Percentiles rank a stretch among this genome's conserved stretches.
Conservation (phyloP, 1,140 invertebrate genomes). For the Thaumetopoea pityocampa region DNA sequence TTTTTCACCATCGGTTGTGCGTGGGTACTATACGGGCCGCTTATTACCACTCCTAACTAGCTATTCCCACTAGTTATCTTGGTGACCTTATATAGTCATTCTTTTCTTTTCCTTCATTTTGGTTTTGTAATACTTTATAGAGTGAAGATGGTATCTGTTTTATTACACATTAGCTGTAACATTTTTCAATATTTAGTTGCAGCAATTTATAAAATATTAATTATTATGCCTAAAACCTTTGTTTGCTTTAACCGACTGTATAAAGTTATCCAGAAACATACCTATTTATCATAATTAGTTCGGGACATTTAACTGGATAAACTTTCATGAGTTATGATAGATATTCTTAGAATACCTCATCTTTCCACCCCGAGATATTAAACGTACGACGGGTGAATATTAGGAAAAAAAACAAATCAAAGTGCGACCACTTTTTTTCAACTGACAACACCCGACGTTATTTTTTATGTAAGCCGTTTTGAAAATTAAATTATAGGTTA, state of each 20-base stretch:
- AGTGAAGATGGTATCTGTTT: too few species aligned
- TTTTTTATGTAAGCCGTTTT: conserved; percentile 59
- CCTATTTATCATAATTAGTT: conserved; percentile 32
- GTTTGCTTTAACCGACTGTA: conserved; percentile 13
- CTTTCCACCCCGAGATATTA: conserved; percentile 58
- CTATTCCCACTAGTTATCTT: too few species aligned
- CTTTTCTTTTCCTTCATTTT: too few species aligned
- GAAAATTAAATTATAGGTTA: conserved; percentile 75
- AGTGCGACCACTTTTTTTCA: conserved; percentile 63
- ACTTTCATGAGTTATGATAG: conserved; percentile 40
- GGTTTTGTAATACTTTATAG: too few species aligned
- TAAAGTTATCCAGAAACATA: conserved; percentile 16
- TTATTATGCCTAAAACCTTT: too few species aligned
- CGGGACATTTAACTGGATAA: conserved; percentile 14
- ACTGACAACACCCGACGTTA: conserved; percentile 54
- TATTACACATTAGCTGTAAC: too few species aligned
- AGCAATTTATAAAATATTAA: too few species aligned
- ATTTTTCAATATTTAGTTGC: too few species aligned
- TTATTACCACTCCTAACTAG: too few species aligned
- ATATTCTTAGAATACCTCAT: conserved; percentile 54
- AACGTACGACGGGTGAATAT: conserved; percentile 48
- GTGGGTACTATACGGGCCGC: too few species aligned
- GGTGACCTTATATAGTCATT: too few species aligned
- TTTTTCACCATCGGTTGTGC: too few species aligned
- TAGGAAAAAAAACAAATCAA: conserved; percentile 61